Conservation (phyloP, 1,140 invertebrate genomes). For the Brachionus rotundiformis region DNA sequence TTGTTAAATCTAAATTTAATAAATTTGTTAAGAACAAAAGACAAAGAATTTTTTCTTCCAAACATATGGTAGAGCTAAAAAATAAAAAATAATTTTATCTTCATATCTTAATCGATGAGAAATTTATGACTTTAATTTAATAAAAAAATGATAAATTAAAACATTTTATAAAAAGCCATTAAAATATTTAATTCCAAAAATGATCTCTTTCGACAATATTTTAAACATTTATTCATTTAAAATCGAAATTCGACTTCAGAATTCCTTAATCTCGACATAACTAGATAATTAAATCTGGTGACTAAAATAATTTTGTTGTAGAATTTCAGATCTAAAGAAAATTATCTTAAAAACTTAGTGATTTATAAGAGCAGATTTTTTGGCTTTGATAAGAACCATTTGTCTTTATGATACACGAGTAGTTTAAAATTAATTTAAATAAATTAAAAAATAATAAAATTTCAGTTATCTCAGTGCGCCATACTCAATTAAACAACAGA, state of each 20-base stretch:
- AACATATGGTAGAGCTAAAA: background rate
- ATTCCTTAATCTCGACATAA: background rate
- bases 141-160: too few relatives aligned
- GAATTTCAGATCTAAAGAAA: background rate
- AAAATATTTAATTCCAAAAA: background rate
- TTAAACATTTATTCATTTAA: too few relatives aligned
- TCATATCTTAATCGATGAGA: background rate
- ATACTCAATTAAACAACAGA: background rate
- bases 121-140: background rate
- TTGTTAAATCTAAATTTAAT: conserved; percentile 5
- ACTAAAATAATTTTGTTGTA: too few relatives aligned
- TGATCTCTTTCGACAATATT: too few relatives aligned
- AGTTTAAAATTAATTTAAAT: background rate
- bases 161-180: background rate
- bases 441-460: background rate
- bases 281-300: background rate
- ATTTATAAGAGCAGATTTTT: conserved; percentile 5
- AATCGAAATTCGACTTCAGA: too few relatives aligned
- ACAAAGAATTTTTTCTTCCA: background rate
- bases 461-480: background rate
- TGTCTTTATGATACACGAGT: background rate
- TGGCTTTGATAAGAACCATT: background rate
- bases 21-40: background rate
- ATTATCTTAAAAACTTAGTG: background rate
- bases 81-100: too few relatives aligned